These are phyloP conservation scores for Apaloderma vittatum DNA, from an alignment of 2,113 vertebrate genomes.

Conservation along the genomic window DNA sequence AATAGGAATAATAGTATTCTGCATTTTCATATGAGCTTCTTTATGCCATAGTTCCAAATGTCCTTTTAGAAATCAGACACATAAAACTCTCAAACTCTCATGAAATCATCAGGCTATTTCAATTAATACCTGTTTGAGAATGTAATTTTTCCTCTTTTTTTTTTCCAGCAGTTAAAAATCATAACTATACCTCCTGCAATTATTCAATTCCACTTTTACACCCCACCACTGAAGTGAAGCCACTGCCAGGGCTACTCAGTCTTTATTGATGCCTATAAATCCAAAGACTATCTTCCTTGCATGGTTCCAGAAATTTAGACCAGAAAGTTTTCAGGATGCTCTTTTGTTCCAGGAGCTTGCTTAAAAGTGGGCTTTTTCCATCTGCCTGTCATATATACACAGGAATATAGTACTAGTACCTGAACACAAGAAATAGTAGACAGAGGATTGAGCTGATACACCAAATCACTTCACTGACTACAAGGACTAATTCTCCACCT, in stretches of 20 bases:
- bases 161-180: neutral
- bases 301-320: neutral
- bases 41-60: neutral
- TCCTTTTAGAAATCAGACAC: neutral
- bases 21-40: neutral
- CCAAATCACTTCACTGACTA: neutral
- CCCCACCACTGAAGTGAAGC: neutral
- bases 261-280: neutral
- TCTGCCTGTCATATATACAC: neutral
- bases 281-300: neutral
- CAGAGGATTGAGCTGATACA: neutral
- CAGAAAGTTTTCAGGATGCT: neutral
- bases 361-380: neutral
- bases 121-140: neutral
- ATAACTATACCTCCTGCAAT: neutral
- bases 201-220: neutral
- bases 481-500: neutral
- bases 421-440: neutral
- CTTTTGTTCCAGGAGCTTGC: neutral
- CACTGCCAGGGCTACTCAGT: neutral
- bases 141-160: neutral
- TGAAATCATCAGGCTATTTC: neutral
- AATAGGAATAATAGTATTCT: neutral
- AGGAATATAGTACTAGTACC: neutral
- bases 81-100: fast-evolving